These are phyloP conservation scores for Megalurothrips usitatus DNA, from an alignment of 2,888 invertebrate genomes.

Conservation along the genomic window DNA sequence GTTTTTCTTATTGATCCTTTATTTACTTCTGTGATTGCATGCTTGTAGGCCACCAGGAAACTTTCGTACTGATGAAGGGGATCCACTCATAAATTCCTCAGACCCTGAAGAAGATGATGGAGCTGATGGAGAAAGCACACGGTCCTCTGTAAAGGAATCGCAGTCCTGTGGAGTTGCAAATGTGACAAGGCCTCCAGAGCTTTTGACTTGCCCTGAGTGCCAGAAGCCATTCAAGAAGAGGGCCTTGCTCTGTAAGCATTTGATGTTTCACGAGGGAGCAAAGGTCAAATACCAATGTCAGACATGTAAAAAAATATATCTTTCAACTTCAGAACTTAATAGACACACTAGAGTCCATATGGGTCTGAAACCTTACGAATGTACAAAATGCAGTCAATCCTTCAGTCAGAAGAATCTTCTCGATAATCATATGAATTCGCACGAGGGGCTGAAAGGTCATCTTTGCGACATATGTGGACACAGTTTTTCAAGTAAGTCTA, in stretches of 20 bases:
- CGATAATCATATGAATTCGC: neutral
- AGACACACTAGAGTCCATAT: neutral
- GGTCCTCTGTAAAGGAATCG: neutral
- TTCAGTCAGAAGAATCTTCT: neutral
- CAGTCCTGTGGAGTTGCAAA: too few species aligned
- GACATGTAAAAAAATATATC: neutral
- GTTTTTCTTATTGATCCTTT: too few species aligned
- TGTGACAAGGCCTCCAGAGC: too few species aligned
- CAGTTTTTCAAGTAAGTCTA: neutral
- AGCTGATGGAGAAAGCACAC: too few species aligned
- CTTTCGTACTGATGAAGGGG: too few species aligned
- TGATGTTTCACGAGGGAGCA: neutral
- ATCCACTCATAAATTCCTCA: too few species aligned
- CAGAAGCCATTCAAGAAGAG: neutral
- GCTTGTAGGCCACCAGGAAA: too few species aligned
- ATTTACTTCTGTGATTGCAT: too few species aligned
- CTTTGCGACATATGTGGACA: neutral
- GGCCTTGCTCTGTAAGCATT: neutral
- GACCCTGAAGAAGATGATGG: too few species aligned
- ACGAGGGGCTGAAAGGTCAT: neutral
- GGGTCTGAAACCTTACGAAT: conserved; percentile 12
- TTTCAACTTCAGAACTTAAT: neutral
- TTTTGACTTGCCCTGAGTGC: neutral
- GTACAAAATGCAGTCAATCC: neutral
- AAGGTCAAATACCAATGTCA: neutral